Evolutionary conservation across 2,797 vertebrate species (phyloP).

Genomic region (Eptatretus atami): DNA sequence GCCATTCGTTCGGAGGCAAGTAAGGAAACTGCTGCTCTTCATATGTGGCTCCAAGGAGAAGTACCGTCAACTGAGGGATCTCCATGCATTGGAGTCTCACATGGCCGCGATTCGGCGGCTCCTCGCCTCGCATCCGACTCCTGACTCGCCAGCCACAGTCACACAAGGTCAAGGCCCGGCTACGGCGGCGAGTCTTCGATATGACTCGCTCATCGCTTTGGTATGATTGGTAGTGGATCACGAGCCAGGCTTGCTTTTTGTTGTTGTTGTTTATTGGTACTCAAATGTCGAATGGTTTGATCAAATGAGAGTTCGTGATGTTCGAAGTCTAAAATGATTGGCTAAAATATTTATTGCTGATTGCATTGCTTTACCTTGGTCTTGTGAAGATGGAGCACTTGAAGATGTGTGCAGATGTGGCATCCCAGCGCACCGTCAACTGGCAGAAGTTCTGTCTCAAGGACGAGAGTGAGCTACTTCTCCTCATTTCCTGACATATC

Average conservation of each 20-base stretch:
- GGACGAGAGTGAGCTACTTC: constrained; percentile 53
- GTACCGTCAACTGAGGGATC: constrained; percentile 70
- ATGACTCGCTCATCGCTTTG: constrained; percentile 75
- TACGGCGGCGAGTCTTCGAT: constrained; percentile 22
- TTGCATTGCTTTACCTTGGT: no score
- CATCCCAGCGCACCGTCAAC: constrained; percentile 70
- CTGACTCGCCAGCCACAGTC: constrained; percentile 30
- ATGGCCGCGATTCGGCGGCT: constrained; percentile 76
- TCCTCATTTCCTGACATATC: background rate
- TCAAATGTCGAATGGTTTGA: no score
- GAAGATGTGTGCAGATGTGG: constrained; percentile 90
- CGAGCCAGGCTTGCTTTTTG: background rate
- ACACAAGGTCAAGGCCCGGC: constrained; percentile 79
- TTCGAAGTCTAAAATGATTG: background rate
- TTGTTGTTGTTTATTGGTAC: no score
- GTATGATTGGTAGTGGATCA: constrained; percentile 17
- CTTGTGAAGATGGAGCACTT: constrained; percentile 62
- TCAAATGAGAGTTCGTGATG: background rate
- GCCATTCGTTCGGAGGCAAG: constrained; percentile 72
- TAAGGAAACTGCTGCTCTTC: constrained; percentile 74
- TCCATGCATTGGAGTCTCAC: constrained; percentile 80
- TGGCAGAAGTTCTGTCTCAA: constrained; percentile 99
- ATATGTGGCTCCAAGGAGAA: constrained; percentile 97
- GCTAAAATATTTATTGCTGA: background rate
- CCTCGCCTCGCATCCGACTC: constrained; percentile 11